These are phyloP conservation scores for Xanthorhoe spadicearia DNA, from an alignment of 2,888 invertebrate species.

Conservation along the genomic window DNA sequence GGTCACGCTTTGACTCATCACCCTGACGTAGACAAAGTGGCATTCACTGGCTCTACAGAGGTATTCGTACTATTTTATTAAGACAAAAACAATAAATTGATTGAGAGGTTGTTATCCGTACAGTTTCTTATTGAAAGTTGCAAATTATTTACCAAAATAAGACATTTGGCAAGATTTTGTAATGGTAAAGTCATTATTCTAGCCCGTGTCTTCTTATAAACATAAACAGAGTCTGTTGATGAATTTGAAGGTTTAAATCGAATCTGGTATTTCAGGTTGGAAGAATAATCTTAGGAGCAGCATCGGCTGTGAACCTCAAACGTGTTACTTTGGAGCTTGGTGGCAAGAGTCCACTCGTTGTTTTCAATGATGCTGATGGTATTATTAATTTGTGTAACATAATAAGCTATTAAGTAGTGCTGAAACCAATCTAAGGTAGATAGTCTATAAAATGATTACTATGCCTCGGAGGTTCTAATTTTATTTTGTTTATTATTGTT, in stretches of 20 bases:
- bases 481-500: no score
- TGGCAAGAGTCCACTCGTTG: constrained; percentile 94
- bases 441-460: no score
- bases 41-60: constrained; percentile 87
- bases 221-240: no score
- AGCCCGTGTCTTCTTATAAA: no score
- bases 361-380: constrained; percentile 93
- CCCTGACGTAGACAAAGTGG: constrained; percentile 92
- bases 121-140: neutral
- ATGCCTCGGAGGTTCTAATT: no score
- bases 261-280: constrained; percentile 74
- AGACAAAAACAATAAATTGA: neutral
- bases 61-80: constrained; percentile 43
- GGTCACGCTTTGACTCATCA: constrained; percentile 92
- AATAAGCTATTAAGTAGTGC: no score
- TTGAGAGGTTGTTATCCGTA: neutral
- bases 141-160: no score
- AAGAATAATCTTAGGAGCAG: constrained; percentile 85
- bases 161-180: no score
- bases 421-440: no score
- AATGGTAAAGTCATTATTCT: no score
- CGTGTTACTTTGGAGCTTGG: constrained; percentile 93
- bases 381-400: constrained; percentile 32
- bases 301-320: constrained; percentile 92
- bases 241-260: no score